Conservation (phyloP, 2,113 vertebrate species). For the Poeciliopsis occidentalis region DNA sequence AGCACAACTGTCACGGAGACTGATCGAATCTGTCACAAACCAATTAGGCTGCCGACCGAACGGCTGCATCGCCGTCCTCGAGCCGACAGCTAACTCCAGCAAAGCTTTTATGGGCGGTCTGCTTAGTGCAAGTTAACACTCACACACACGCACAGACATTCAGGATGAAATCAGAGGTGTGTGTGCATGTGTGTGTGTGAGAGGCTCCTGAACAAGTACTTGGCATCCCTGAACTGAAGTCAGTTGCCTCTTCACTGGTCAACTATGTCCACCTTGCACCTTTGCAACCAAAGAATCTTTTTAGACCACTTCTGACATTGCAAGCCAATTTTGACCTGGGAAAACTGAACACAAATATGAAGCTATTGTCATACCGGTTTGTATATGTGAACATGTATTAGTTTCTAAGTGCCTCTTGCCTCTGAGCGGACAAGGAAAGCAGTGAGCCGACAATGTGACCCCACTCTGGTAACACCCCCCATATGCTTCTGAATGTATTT, state of each 20-base stretch:
- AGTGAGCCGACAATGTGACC: slow-evolving; percentile 69
- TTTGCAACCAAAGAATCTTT: slow-evolving; percentile 93
- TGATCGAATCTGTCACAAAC: slow-evolving; percentile 56
- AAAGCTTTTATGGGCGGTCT: slow-evolving; percentile 30
- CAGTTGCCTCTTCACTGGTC: slow-evolving; percentile 41
- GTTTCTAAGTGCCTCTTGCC: slow-evolving; percentile 95
- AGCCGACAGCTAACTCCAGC: slow-evolving; percentile 31
- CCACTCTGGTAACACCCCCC: slow-evolving; percentile 76
- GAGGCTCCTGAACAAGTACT: slow-evolving; percentile 25
- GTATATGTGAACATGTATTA: slow-evolving; percentile 85
- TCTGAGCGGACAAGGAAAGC: slow-evolving; percentile 70
- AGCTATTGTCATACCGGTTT: slow-evolving; percentile 83
- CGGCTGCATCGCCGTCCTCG: slow-evolving; percentile 46
- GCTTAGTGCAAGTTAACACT: slow-evolving; percentile 16
- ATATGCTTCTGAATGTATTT: slow-evolving; percentile 89
- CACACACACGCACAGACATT: slow-evolving; percentile 22
- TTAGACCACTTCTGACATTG: slow-evolving; percentile 61
- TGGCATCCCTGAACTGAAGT: slow-evolving; percentile 40
- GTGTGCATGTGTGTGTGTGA: background rate
- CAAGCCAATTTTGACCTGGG: slow-evolving; percentile 81
- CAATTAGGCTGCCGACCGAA: slow-evolving; percentile 46
- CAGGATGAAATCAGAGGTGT: slow-evolving; percentile 19
- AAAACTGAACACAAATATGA: slow-evolving; percentile 72
- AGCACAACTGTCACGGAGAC: slow-evolving; percentile 42
- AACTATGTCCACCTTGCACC: slow-evolving; percentile 53